phyloP scores from a whole-genome alignment of 2,797 vertebrate genomes.

The Phyllotis vaccarum region DNA sequence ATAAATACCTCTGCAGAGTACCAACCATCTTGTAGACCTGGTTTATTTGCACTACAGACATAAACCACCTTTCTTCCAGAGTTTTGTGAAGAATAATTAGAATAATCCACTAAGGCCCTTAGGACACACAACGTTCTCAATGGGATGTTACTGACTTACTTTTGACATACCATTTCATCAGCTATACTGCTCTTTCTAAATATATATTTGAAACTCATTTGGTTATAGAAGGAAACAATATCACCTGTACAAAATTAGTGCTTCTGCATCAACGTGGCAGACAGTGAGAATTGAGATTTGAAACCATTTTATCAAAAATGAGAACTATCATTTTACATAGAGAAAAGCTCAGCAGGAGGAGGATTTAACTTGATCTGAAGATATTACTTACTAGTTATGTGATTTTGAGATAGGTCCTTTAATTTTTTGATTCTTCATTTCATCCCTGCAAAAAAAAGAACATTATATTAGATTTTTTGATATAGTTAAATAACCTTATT shows the following conservation, averaged over 20 bases:
- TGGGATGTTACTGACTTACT: background rate
- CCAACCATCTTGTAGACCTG: background rate
- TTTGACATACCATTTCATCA: background rate
- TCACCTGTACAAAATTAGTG: background rate
- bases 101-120: background rate
- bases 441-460: constrained; percentile 79
- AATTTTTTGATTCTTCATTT: constrained; percentile 76
- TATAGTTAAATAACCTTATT: background rate
- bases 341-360: background rate
- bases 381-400: constrained; percentile 73
- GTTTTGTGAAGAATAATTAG: background rate
- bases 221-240: background rate
- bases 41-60: background rate
- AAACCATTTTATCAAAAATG: background rate
- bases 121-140: background rate
- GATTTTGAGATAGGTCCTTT: constrained; percentile 46
- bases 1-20: background rate
- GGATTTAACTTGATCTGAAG: background rate
- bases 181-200: background rate
- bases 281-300: background rate
- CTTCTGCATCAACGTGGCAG: background rate
- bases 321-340: background rate
- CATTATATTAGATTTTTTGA: constrained; percentile 53
- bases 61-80: background rate
- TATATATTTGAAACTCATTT: background rate